Base-by-base conservation (phyloP, 2,888 invertebrate species). In the Pantelozetes paolii region DNA sequence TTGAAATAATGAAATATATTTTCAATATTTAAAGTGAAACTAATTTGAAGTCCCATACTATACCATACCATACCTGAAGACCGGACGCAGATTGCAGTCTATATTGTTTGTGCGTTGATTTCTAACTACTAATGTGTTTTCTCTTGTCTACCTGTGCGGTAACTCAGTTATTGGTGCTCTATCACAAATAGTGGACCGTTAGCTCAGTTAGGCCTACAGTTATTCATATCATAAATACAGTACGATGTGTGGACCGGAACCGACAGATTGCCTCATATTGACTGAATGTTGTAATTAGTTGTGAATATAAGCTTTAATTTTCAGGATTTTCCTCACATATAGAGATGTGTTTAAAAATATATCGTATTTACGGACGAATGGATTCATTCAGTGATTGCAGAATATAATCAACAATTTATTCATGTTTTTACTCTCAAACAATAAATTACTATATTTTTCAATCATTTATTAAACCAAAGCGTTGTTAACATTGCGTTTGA, bases 81-180 rank as follows among this genome's bases (percentile, higher is more conserved):
- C 64, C 64, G 64, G 64, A 64, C 64, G 64, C 64, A 64, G 64
- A 64, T 64, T 64, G 30, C 26, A 26, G 15, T 42, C 54, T 23
- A 18, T 64, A 18, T 18, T 36, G 32, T 64, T 1, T 32, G n/a
- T 3, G 11, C n/a, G 11, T 23, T 57, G 13, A 26, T 20, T 57
- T 8, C 36, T 8, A 9, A 36, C 36, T 36, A 36, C 36, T 57
- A 23, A 57, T 57, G 57, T 18, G 23, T 57, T 23, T 57, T 28
- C 57, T 57, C 64, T 11, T 57, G 6, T 57, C 8, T 57, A 62
- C 32, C 62, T 62, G 36, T 36, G 28, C 57, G 5, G 11, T 57
- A 18, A 57, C 36, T 9, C 6, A 36, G 36, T 36, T 9, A 36
- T 20, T 28, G 23, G 13, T 64, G 20, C 30, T 3, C 30, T 11